Percentiles rank a stretch among this genome's conserved stretches.
Evolutionary conservation across 2,888 invertebrate species (phyloP).

Genomic region (Brachylomia viminalis): DNA sequence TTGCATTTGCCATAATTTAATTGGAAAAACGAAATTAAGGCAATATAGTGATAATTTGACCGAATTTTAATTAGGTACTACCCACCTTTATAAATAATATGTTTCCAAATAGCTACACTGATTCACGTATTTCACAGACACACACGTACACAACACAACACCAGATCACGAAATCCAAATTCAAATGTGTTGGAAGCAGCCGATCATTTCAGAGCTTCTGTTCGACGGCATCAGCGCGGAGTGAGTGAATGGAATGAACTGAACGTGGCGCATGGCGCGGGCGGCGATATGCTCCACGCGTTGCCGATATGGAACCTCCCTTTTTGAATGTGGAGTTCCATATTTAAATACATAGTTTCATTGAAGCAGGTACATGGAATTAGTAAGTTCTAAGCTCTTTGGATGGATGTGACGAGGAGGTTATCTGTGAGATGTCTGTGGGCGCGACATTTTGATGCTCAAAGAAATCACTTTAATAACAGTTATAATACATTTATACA

Average conservation of each 20-base stretch:
- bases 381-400: not conserved
- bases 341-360: conserved; percentile 33
- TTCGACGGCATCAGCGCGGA: conserved; percentile 69
- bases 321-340: conserved; percentile 60
- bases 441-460: no score
- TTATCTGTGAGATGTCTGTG: not conserved
- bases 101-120: conserved; percentile 8
- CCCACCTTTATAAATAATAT: conserved; percentile 38
- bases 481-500: no score
- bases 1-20: not conserved
- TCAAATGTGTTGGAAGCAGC: conserved; percentile 54
- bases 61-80: not conserved
- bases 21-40: not conserved
- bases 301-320: conserved; percentile 74
- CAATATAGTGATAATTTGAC: not conserved
- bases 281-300: conserved; percentile 74
- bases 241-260: conserved; percentile 63
- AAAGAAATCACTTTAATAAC: not conserved
- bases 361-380: not conserved
- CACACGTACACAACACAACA: conserved; percentile 59
- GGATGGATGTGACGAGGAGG: not conserved
- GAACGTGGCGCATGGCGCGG: conserved; percentile 44
- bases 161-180: conserved; percentile 46
- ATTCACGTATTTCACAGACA: conserved; percentile 32
- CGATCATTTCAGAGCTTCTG: conserved; percentile 65